Conservation (phyloP, 2,888 invertebrate species). For the Lycophotia porphyrea region DNA sequence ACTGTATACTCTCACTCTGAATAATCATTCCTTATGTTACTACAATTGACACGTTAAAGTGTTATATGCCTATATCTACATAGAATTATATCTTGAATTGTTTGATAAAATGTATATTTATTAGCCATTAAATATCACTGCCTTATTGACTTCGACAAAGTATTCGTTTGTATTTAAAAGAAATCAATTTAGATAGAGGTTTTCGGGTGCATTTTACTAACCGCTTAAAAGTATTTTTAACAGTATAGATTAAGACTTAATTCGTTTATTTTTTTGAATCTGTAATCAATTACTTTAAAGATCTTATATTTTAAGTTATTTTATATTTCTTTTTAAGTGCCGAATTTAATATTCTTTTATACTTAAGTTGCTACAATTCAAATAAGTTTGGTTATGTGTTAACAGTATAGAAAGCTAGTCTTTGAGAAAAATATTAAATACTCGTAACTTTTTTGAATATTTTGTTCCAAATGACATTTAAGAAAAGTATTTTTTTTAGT, state of each 20-base stretch:
- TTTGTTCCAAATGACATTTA: conserved; percentile 28
- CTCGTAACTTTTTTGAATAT: conserved; percentile 23
- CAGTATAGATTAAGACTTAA: conserved; percentile 46
- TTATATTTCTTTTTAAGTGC: conserved; percentile 26
- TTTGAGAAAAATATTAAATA: conserved; percentile 35
- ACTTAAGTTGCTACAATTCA: conserved; percentile 50
- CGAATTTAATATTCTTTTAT: conserved; percentile 40
- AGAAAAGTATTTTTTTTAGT: conserved; percentile 34
- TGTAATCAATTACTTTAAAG: conserved; percentile 49
- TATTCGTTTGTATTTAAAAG: conserved; percentile 40
- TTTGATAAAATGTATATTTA: conserved; percentile 51
- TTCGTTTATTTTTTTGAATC: conserved; percentile 44
- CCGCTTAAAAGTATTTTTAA: conserved; percentile 56
- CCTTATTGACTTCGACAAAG: conserved; percentile 56
- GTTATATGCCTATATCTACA: conserved; percentile 59
- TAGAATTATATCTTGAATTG: conserved; percentile 43
- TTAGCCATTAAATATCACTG: conserved; percentile 59
- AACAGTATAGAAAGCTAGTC: conserved; percentile 52
- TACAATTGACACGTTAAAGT: conserved; percentile 25
- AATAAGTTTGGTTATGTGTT: conserved; percentile 42
- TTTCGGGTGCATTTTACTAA: conserved; percentile 59
- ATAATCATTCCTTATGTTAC: conserved; percentile 55
- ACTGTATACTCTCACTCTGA: conserved; percentile 54
- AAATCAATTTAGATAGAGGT: conserved; percentile 29
- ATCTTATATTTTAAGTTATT: conserved; percentile 35